Evolutionary conservation across 2,113 vertebrate species (phyloP).

Genomic region (Melanostigma gelatinosum): DNA sequence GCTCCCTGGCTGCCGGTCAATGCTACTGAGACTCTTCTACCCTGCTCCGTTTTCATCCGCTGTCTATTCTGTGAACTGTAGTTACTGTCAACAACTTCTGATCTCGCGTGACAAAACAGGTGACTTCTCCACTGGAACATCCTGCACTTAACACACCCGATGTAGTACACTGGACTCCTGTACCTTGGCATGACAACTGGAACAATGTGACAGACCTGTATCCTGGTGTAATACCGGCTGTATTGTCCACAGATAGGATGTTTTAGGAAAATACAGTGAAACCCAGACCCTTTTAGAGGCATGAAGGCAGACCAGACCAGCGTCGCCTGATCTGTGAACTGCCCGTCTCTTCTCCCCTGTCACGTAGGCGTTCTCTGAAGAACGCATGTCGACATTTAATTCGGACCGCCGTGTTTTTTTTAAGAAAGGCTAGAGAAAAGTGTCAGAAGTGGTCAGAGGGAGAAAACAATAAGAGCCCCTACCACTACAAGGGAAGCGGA

Average conservation of each 20-base stretch:
- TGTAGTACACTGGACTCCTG: constrained; percentile 52
- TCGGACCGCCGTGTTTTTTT: constrained; percentile 39
- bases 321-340: constrained; percentile 26
- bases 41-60: constrained; percentile 28
- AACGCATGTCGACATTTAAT: constrained; percentile 6
- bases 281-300: not conserved
- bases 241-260: constrained; percentile 4
- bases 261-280: not conserved
- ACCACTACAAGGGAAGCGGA: not conserved
- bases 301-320: constrained; percentile 30
- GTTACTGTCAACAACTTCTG: constrained; percentile 17
- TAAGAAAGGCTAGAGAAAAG: constrained; percentile 30
- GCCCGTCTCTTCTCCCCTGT: not conserved
- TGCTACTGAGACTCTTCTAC: constrained; percentile 38
- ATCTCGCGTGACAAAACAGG: constrained; percentile 19
- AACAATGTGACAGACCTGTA: constrained; percentile 30
- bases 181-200: constrained; percentile 44
- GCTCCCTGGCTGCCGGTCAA: constrained; percentile 35
- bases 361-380: constrained; percentile 1
- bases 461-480: constrained; percentile 8
- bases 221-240: constrained; percentile 20
- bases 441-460: constrained; percentile 22
- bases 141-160: not conserved
- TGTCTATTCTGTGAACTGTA: constrained; percentile 43
- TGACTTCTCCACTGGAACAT: constrained; percentile 30